Evolutionary conservation across 2,888 invertebrate species (phyloP).

Genomic region (Diarsia dahlii): DNA sequence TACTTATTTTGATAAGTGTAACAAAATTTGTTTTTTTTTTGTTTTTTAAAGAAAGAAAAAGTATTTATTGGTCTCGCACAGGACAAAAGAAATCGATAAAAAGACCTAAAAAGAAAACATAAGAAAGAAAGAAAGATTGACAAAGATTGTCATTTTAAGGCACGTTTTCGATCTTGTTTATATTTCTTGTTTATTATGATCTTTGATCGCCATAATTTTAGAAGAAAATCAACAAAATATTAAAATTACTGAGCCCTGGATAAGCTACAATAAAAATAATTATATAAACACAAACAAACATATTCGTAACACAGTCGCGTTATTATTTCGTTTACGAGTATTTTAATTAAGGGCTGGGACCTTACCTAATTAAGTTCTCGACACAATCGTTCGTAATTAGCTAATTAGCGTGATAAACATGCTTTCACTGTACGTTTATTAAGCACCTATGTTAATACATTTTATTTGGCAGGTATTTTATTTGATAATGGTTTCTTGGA

Average conservation of each 20-base stretch:
- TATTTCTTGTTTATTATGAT: too few species aligned
- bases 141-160: too few species aligned
- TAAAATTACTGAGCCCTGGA: not conserved
- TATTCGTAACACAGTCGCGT: conserved; percentile 11
- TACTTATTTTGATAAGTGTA: not conserved
- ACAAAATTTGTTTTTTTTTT: too few species aligned
- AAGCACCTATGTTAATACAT: conserved; percentile 23
- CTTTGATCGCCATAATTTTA: too few species aligned
- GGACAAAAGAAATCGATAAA: too few species aligned
- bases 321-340: conserved; percentile 51
- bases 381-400: conserved; percentile 64
- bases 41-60: too few species aligned
- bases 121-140: too few species aligned
- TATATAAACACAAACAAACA: conserved; percentile 36
- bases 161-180: too few species aligned
- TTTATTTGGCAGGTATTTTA: conserved; percentile 30
- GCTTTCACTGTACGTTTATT: conserved; percentile 34
- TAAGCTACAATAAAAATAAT: conserved; percentile 12
- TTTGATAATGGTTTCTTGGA: not conserved
- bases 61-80: too few species aligned
- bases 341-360: conserved; percentile 60
- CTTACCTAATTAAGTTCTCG: conserved; percentile 60
- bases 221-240: too few species aligned
- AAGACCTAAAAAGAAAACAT: too few species aligned
- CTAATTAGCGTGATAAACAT: conserved; percentile 62